These are phyloP conservation scores for Helarctos malayanus DNA, from an alignment of 2,797 vertebrate species.

Conservation along the genomic window DNA sequence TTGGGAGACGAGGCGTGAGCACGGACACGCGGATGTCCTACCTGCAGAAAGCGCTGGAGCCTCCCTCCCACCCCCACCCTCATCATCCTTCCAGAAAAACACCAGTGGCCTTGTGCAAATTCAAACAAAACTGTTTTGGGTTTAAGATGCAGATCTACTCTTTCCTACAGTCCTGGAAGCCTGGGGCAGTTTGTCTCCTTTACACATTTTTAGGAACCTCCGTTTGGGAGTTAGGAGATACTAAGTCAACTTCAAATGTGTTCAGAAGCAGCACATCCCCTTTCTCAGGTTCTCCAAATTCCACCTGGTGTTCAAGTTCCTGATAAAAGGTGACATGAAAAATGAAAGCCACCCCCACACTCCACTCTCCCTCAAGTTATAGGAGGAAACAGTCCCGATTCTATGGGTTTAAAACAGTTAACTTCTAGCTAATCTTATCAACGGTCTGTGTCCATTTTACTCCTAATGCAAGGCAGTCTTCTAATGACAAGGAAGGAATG, in stretches of 20 bases:
- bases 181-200: too few species aligned
- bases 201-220: not conserved
- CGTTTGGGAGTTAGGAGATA: fast-evolving
- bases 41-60: fast-evolving
- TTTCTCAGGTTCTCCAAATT: not conserved
- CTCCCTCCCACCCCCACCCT: fast-evolving
- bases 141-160: not conserved
- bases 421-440: fast-evolving
- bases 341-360: not conserved
- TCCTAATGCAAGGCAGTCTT: not conserved
- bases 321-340: not conserved
- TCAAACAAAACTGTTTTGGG: not conserved
- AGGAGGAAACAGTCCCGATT: not conserved
- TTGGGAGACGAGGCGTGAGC: fast-evolving
- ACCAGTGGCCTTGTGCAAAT: fast-evolving
- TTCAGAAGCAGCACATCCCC: not conserved
- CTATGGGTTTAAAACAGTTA: fast-evolving
- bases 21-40: fast-evolving
- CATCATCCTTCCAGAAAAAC: not conserved
- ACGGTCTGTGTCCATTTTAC: fast-evolving
- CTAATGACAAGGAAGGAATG: not conserved
- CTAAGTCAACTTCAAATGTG: fast-evolving
- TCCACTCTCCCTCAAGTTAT: too few species aligned
- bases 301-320: not conserved
- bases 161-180: fast-evolving